Evolutionary conservation across 2,888 invertebrate genomes (phyloP).

Genomic region (Caenorhabditis afra): DNA sequence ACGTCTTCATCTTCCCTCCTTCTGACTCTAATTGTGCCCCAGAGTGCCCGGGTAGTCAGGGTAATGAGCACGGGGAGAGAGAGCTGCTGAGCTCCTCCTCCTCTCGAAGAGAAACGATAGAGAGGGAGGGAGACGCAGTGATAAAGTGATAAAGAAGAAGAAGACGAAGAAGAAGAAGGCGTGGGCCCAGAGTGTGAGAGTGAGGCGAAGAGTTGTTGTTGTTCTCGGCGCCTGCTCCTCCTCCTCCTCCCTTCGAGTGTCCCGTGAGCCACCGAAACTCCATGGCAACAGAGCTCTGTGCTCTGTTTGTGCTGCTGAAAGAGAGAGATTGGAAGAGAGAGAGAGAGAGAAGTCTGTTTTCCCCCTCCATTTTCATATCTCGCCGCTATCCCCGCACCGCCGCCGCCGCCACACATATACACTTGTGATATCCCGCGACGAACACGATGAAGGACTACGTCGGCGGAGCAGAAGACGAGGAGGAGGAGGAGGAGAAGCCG

Average conservation of each 20-base stretch:
- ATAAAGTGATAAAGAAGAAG: constrained; percentile 5
- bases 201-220: not conserved
- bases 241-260: not conserved
- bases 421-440: no score
- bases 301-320: not conserved
- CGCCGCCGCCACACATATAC: constrained; percentile 1
- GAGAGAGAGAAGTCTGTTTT: no score
- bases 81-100: no score
- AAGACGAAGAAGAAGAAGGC: not conserved
- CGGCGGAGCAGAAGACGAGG: no score
- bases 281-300: constrained; percentile 11
- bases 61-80: no score
- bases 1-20: not conserved
- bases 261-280: constrained; percentile 9
- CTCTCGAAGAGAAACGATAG: not conserved
- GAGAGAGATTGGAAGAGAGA: no score
- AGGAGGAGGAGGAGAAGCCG: no score
- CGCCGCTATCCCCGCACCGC: no score
- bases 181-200: constrained; percentile 1
- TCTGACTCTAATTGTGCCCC: no score
- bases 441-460: no score
- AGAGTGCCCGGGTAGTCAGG: no score
- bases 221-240: not conserved
- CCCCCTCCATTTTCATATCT: not conserved
- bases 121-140: constrained; percentile 10